Evolutionary conservation across 2,113 vertebrate genomes (phyloP).

Genomic region (Colius striatus): DNA sequence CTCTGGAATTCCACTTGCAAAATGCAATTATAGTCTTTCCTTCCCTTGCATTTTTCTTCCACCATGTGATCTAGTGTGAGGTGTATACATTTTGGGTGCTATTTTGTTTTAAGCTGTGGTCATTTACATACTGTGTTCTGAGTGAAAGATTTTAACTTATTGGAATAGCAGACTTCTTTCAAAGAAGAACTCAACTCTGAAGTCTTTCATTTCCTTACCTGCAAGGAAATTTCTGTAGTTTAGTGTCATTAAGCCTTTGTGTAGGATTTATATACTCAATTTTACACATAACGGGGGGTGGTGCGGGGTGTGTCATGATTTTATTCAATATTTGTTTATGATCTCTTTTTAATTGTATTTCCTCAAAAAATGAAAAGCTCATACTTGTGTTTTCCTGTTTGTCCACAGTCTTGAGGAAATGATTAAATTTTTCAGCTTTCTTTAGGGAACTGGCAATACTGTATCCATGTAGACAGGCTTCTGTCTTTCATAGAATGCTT

Average conservation of each 20-base stretch:
- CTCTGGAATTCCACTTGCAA: background rate
- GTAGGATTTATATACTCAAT: background rate
- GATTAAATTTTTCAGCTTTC: background rate
- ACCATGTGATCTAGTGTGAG: background rate
- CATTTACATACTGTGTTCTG: background rate
- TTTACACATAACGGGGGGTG: background rate
- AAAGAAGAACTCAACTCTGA: background rate
- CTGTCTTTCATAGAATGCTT: background rate
- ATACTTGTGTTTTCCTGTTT: background rate
- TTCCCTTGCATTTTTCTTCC: background rate
- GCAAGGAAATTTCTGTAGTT: background rate
- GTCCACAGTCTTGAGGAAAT: background rate
- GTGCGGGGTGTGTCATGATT: rapidly evolving
- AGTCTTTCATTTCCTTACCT: background rate
- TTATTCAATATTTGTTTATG: background rate
- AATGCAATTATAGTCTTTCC: background rate
- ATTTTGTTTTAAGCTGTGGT: background rate
- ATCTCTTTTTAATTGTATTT: background rate
- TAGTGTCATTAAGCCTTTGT: background rate
- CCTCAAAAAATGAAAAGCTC: background rate
- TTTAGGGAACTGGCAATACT: background rate
- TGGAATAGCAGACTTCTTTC: background rate
- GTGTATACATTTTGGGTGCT: background rate
- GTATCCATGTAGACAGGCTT: background rate
- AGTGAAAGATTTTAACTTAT: background rate